Conservation (phyloP, 2,797 vertebrate genomes). For the Argyrosomus regius region DNA sequence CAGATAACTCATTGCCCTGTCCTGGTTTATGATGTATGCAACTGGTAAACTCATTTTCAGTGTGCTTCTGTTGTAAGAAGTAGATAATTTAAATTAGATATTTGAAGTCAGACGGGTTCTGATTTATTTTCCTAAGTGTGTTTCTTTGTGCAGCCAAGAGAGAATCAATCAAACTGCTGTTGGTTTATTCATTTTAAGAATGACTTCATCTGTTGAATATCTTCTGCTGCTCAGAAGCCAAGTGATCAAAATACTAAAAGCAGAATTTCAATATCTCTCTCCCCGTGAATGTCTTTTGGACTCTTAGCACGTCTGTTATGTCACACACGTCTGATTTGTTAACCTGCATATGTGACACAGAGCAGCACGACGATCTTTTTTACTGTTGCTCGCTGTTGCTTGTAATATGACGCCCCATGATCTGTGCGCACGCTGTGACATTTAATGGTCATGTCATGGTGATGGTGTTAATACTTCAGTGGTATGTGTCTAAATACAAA, state of each 20-base stretch:
- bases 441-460: conserved; percentile 27
- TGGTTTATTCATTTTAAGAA: not conserved
- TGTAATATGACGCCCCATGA: conserved; percentile 23
- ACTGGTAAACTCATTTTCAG: not conserved
- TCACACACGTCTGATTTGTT: not conserved
- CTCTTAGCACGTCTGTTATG: not conserved
- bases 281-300: not conserved
- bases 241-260: not conserved
- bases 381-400: not conserved
- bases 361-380: conserved; percentile 2
- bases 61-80: not conserved
- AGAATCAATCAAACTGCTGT: not conserved
- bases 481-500: conserved; percentile 15
- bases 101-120: not conserved
- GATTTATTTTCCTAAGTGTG: not conserved
- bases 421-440: conserved; percentile 20
- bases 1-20: not conserved
- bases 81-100: not conserved
- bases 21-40: not conserved
- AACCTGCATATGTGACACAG: not conserved
- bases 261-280: not conserved
- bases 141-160: not conserved
- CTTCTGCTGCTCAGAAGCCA: not conserved
- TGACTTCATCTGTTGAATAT: not conserved
- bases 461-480: conserved; percentile 22